These are phyloP conservation scores for Meloe dianella DNA, from an alignment of 2,888 invertebrate genomes.

Conservation along the genomic window DNA sequence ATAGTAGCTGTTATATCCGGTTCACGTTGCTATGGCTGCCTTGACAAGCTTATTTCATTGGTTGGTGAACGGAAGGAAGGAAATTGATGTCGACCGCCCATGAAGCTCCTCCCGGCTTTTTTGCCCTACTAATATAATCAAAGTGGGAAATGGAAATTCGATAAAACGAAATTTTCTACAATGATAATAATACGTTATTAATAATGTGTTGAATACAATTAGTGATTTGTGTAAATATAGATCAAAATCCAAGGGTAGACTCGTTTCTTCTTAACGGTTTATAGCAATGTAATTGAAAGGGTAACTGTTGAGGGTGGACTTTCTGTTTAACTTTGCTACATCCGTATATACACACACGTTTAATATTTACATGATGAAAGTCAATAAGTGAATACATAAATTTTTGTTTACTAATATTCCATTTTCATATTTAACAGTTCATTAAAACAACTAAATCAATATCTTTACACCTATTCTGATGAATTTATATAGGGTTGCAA, in stretches of 20 bases:
- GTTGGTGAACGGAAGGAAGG: constrained; percentile 55
- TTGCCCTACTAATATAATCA: constrained; percentile 26
- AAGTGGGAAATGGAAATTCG: constrained; percentile 13
- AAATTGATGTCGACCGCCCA: constrained; percentile 46
- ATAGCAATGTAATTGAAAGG: neutral
- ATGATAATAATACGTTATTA: neutral
- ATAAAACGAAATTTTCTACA: neutral
- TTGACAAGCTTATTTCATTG: constrained; percentile 48
- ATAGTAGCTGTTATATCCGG: constrained; percentile 40
- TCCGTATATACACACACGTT: neutral
- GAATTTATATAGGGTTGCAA: neutral
- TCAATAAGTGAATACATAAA: neutral
- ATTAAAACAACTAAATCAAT: neutral
- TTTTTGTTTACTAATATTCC: constrained; percentile 10
- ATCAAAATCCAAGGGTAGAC: no score
- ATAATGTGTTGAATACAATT: neutral
- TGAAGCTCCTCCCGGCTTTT: constrained; percentile 38
- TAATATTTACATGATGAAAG: constrained; percentile 1
- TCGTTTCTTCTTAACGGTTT: neutral
- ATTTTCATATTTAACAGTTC: constrained; percentile 10
- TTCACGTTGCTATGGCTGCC: constrained; percentile 52
- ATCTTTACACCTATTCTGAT: neutral
- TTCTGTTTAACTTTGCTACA: neutral
- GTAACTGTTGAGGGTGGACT: neutral
- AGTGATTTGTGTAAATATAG: neutral